Evolutionary conservation across 1,140 invertebrate genomes (phyloP), one percentile per base, ranked within the genome.

Genomic region (Drosophila truncata): DNA sequence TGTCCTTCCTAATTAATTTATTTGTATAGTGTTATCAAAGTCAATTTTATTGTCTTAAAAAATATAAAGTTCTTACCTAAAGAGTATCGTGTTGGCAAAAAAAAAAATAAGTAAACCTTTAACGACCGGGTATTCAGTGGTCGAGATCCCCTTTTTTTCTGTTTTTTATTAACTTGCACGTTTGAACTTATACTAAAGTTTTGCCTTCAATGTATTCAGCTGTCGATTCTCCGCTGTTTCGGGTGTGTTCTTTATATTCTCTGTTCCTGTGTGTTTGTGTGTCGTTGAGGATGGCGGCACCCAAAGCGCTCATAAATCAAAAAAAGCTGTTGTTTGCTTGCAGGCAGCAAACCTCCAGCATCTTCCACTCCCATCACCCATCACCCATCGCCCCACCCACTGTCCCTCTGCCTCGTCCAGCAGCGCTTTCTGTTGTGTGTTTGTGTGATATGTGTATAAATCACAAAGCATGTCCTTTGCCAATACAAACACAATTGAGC

Each of bases 401-500:
- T 27, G 3, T 20, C 7, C 33, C 10, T 5, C 2, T 11, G 8
- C 2, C 13, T 16, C 42, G 50, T 35, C 27, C 67, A 27, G 31
- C n/a, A n/a, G 7, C 60, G 31, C 41, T 49, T 37, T 35, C 31
- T 52, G 62, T 60, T 83, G 54, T 71, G 69, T 65, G 72, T 75
- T 64, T 75, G 78, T 81, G 65, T 79, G 80, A 85, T 90, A 75
- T 91, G 82, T 90, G 75, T 90, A 90, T 90, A 90, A 90, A 90
- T 90, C 85, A 91, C 85, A 90, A 90, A 90, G 85, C 85, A 90
- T 90, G 85, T 90, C 85, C 85, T 90, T 90, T 90, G 86, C 81
- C 85, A 90, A 90, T 90, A 90, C 85, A 90, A 90, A 90, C 84
- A 90, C 85, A 90, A 90, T 90, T 90, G 85, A 90, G 85, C 85